Conservation (phyloP, 2,113 vertebrate genomes). For the Arenaria interpres region DNA sequence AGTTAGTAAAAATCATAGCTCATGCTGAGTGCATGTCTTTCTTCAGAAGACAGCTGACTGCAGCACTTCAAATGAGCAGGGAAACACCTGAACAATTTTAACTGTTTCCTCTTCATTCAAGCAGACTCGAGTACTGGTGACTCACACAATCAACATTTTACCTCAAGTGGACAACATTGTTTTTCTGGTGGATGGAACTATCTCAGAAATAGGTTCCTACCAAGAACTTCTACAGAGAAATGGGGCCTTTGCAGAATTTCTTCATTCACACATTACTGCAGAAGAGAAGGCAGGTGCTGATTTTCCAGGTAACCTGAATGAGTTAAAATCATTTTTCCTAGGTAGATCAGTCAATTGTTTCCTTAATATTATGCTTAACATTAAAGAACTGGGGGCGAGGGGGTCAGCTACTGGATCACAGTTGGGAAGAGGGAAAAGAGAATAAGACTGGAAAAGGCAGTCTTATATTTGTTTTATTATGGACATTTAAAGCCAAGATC, state of each 20-base stretch:
- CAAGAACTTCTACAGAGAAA: constrained; percentile 86
- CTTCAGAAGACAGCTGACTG: neutral
- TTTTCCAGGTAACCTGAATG: constrained; percentile 12
- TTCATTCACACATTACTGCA: constrained; percentile 28
- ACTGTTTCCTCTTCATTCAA: neutral
- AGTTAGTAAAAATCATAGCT: neutral
- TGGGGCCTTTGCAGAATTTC: constrained; percentile 87
- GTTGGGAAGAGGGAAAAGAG: neutral
- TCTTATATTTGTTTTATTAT: neutral
- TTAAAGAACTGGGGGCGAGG: neutral
- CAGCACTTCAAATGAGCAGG: neutral
- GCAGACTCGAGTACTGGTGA: constrained; percentile 94
- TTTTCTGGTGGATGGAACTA: constrained; percentile 84
- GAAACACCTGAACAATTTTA: neutral
- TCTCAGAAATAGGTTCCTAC: constrained; percentile 91
- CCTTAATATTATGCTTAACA: neutral
- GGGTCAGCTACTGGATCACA: neutral
- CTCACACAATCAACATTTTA: constrained; percentile 86
- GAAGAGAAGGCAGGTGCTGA: neutral
- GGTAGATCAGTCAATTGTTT: neutral
- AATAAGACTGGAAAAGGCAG: neutral
- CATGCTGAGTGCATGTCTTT: neutral
- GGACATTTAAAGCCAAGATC: neutral
- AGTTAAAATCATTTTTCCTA: neutral
- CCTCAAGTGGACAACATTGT: constrained; percentile 87